Evolutionary conservation across 2,797 vertebrate genomes (phyloP), one percentile per base, ranked within the genome.

Genomic region (Ptychobarbus kaznakovi): DNA sequence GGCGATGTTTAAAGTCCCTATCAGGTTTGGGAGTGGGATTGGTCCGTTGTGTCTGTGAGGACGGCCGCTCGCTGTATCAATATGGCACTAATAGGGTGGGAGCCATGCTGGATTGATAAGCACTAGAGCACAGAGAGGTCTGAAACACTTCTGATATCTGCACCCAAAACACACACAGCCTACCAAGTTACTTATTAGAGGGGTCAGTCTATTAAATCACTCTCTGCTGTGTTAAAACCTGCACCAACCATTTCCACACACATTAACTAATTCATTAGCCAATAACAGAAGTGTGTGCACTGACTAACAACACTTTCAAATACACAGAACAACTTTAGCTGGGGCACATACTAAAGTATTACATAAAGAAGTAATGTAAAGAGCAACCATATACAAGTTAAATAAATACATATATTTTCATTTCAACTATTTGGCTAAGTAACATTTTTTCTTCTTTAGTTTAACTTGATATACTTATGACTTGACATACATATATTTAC

Each of bases 151-250:
- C 7, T 82, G 51, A 80, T 77, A 80, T 72, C 61, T 72, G 70
- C 63, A 86, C 84, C 28, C 76, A 44, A 79, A 86, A 83, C 56
- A 87, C 65, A 79, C 81, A 86, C 25, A 72, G 73, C 42, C 58
- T 70, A 53, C 28, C 61, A 44, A 61, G 89, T 90, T 87, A 89
- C 86, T 89, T 66, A 89, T 90, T 90, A 90, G 22, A 87, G 51
- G 40, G 42, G 80, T 93, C 95, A 93, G 90, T 93, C 72, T 86
- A 86, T 69, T 81, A 85, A 91, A 88, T 93, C 91, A 91, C 94
- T 85, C 28, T 76, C 42, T 78, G 51, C 89, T 91, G 49, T 11
- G 3, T 76, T 88, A 93, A 93, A 94, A 94, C 94, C 93, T 95
- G 93, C 93, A 91, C 90, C 92, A 92, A 91, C 13, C 88, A 88